Conservation (phyloP, 2,888 invertebrate species). For the Antitype chi region DNA sequence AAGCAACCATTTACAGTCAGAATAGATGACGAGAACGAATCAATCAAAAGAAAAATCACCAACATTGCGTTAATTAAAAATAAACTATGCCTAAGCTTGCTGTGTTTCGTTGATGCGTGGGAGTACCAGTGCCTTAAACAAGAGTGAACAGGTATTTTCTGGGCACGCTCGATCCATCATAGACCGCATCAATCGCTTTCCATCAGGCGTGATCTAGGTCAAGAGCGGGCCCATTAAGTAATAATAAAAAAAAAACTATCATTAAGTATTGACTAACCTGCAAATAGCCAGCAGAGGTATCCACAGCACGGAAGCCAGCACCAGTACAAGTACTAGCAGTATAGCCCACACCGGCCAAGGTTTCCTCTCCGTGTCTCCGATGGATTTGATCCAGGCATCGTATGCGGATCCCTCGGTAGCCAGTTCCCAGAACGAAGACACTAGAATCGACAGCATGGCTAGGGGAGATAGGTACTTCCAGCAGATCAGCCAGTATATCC, state of each 20-base stretch:
- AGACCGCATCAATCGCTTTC: no score
- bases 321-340: constrained; percentile 93
- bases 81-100: no score
- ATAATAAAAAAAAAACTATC: no score
- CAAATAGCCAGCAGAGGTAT: constrained; percentile 95
- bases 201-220: no score
- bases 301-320: constrained; percentile 96
- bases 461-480: constrained; percentile 98
- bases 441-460: constrained; percentile 96
- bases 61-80: background rate
- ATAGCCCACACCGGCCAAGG: constrained; percentile 98
- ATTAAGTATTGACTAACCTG: constrained; percentile 86
- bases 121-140: no score
- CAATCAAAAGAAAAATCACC: background rate
- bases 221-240: no score
- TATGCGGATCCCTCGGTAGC: constrained; percentile 95
- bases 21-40: background rate
- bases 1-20: no score
- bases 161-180: no score
- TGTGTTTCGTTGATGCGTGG: no score
- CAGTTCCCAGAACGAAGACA: constrained; percentile 96
- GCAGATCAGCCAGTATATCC: constrained; percentile 97
- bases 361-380: constrained; percentile 93
- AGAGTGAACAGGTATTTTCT: no score
- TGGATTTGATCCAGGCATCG: constrained; percentile 94